Percentiles rank a stretch among this genome's conserved stretches.
Conservation (phyloP, 2,113 vertebrate species). For the Onychorhynchus coronatus region DNA sequence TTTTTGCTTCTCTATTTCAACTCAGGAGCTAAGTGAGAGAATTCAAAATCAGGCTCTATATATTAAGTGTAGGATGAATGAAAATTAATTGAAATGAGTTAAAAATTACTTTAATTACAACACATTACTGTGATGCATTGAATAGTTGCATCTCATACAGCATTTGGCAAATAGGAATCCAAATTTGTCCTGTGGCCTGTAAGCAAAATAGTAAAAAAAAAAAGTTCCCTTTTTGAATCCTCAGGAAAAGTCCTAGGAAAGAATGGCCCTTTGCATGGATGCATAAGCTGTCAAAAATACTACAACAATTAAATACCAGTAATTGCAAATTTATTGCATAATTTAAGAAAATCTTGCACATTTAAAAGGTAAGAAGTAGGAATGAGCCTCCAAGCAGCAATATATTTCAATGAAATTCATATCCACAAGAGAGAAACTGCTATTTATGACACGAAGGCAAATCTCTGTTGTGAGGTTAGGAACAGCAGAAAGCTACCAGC, state of each 20-base stretch:
- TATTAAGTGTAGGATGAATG: neutral
- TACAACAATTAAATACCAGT: neutral
- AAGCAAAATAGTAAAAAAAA: neutral
- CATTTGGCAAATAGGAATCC: neutral
- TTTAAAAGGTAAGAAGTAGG: neutral
- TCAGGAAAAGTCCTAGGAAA: neutral
- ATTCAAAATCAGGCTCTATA: neutral
- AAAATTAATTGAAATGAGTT: neutral
- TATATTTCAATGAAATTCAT: neutral
- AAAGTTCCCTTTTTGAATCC: neutral
- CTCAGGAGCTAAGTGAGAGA: neutral
- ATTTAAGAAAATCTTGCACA: neutral
- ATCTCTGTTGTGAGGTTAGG: neutral
- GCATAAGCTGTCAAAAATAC: neutral
- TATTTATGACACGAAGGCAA: neutral
- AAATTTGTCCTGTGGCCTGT: neutral
- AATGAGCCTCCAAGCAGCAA: neutral
- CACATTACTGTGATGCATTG: neutral
- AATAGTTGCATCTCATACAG: neutral
- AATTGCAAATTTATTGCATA: slow-evolving; percentile 33
- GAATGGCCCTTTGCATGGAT: neutral
- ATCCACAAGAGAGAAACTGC: neutral
- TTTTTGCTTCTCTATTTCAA: neutral
- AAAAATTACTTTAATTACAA: neutral
- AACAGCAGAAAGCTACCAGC: neutral